Base-by-base conservation (phyloP, 2,888 invertebrate species). In the Archaeoteleia sp. region DNA sequence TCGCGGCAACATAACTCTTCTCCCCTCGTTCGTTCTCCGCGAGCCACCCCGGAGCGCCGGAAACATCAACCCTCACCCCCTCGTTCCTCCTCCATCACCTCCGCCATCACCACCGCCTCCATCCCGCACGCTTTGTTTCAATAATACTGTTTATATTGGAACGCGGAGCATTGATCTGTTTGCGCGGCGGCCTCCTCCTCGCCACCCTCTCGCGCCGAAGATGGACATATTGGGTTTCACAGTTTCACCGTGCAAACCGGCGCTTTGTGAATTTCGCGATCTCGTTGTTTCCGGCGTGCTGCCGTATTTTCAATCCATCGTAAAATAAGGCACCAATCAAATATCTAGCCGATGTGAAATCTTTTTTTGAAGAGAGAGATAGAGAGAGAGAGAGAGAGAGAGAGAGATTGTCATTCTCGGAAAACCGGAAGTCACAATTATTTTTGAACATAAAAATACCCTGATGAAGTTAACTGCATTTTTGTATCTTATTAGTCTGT, bases 111-210 rank as follows among this genome's bases (percentile, higher is more conserved):
- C 75, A 70, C 75, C 76, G 77, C 74, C 73, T 72, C 75, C 74
- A 74, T 70, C 74, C 74, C 79, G 75, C 78, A 80, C 81, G 83
- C 83, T 84, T 85, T 84, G 84, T 84, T 85, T 85, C 85, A 84
- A 84, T 85, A 84, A 84, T 84, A 83, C 84, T 83, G 83, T 83
- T 85, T 85, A 84, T 85, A 85, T 84, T 84, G 83, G 83, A 83
- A 82, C 82, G 82, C 78, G 79, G 79, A 85, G 83, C 84, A 84
- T 84, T 84, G 84, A 84, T 85, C 85, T 84, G 85, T 84, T 84
- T 83, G 84, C 82, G 79, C 80, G 82, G 74, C 78, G 74, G 69
- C 71, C 73, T 67, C 72, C 53, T 54, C 71, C 67, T 58, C 55
- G 67, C 76, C 67, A 71, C 75, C 74, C 72, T 77, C 76, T 74